Percentiles rank a stretch among this genome's conserved stretches.
Conservation (phyloP, 2,113 vertebrate genomes). For the Edolisoma coerulescens region DNA sequence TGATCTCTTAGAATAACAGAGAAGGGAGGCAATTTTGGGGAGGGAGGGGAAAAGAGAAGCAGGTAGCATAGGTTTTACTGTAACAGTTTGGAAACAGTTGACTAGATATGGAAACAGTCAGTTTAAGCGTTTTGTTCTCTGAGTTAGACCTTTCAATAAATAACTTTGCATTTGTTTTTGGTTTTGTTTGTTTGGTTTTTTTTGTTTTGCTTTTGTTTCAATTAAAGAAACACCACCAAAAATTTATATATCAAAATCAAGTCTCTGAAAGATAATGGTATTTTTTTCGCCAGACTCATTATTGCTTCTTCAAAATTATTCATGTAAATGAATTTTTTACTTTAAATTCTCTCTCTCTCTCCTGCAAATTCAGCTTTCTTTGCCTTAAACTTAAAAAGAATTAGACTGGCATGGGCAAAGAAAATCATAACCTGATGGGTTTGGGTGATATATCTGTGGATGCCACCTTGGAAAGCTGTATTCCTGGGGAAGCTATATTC, state of each 20-base stretch:
- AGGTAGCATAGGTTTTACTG: background rate
- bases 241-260: background rate
- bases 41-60: background rate
- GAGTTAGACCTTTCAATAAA: background rate
- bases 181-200: background rate
- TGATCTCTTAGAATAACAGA: background rate
- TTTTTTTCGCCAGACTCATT: background rate
- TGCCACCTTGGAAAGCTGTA: background rate
- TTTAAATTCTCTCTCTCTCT: background rate
- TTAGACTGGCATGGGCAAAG: background rate
- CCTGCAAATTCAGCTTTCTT: background rate
- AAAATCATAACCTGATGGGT: rapidly evolving
- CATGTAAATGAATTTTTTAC: background rate
- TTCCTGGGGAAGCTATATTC: background rate
- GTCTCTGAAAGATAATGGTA: background rate
- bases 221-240: background rate
- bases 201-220: background rate
- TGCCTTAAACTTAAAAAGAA: background rate
- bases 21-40: background rate
- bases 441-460: background rate
- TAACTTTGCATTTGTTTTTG: too few species aligned
- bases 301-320: background rate
- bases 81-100: background rate
- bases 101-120: background rate
- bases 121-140: background rate